phyloP scores from a whole-genome alignment of 1,140 invertebrate species.

The Drosophila serrata region DNA sequence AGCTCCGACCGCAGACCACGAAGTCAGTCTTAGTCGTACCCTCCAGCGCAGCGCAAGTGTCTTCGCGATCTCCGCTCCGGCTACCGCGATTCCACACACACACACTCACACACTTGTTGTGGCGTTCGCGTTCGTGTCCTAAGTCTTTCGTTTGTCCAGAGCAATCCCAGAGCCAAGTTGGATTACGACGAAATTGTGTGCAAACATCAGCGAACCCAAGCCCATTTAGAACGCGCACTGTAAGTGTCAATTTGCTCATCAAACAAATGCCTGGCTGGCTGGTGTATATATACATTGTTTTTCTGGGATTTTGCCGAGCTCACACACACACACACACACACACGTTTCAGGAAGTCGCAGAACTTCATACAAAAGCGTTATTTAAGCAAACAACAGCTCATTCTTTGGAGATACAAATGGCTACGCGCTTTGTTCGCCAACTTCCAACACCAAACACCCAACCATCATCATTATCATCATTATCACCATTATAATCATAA shows the following conservation, averaged over 20 bases:
- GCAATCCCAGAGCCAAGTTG: slow-evolving; percentile 26
- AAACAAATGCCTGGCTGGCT: slow-evolving; percentile 53
- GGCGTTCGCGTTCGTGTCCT: slow-evolving; percentile 63
- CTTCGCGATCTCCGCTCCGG: slow-evolving; percentile 43
- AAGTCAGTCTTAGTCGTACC: slow-evolving; percentile 78
- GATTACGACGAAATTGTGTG: slow-evolving; percentile 20
- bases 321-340: slow-evolving; percentile 20
- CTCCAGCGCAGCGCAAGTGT: slow-evolving; percentile 72
- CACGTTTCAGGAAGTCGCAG: slow-evolving; percentile 62
- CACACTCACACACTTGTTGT: not conserved
- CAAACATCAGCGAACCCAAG: slow-evolving; percentile 35
- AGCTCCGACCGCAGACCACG: slow-evolving; percentile 26
- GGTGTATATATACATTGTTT: slow-evolving; percentile 18
- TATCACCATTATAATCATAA: slow-evolving; percentile 25
- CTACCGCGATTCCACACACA: slow-evolving; percentile 20
- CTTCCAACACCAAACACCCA: slow-evolving; percentile 48
- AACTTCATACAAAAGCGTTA: slow-evolving; percentile 28
- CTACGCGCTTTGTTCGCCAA: slow-evolving; percentile 57
- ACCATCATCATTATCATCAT: not conserved
- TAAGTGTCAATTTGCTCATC: slow-evolving; percentile 76
- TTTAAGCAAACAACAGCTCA: slow-evolving; percentile 52
- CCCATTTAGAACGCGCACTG: slow-evolving; percentile 60
- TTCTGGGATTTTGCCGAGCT: slow-evolving; percentile 65
- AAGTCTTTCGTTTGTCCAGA: slow-evolving; percentile 75
- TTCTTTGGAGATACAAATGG: slow-evolving; percentile 68